phyloP scores from a whole-genome alignment of 2,888 invertebrate genomes.

The Heliconius erato region DNA sequence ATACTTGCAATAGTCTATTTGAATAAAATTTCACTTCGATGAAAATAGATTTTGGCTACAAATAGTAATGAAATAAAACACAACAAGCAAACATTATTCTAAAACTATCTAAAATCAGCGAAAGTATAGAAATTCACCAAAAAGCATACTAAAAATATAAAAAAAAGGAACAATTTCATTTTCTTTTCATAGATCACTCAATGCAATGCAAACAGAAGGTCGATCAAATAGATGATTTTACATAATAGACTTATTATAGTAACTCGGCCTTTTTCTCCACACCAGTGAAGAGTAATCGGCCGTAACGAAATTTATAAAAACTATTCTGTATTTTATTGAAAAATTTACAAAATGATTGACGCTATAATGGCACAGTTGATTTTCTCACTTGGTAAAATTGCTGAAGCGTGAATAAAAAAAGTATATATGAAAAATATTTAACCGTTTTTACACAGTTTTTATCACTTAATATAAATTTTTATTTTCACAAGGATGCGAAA shows the following conservation, averaged over 20 bases:
- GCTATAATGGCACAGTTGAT: not conserved
- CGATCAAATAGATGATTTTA: conserved; percentile 10
- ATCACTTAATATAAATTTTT: no score
- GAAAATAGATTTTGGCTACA: not conserved
- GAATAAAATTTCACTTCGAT: no score
- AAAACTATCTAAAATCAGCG: not conserved
- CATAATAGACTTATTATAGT: not conserved
- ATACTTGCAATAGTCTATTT: no score
- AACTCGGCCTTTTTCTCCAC: conserved; percentile 13
- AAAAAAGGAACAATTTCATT: not conserved
- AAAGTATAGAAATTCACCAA: not conserved
- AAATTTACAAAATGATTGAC: conserved; percentile 3
- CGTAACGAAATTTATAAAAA: conserved; percentile 1
- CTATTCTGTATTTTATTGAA: conserved; percentile 4
- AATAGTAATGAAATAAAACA: not conserved
- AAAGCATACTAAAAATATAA: not conserved
- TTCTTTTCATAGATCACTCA: not conserved
- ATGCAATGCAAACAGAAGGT: conserved; percentile 7
- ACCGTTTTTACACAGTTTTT: no score
- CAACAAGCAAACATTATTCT: not conserved
- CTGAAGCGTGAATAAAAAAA: not conserved
- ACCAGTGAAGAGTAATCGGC: conserved; percentile 11
- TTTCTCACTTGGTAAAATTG: not conserved
- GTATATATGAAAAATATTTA: no score
- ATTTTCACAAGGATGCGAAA: no score